Percentiles rank a stretch among this genome's conserved stretches.
Evolutionary conservation across 2,797 vertebrate species (phyloP).

Genomic region (Epinephelus malabaricus): DNA sequence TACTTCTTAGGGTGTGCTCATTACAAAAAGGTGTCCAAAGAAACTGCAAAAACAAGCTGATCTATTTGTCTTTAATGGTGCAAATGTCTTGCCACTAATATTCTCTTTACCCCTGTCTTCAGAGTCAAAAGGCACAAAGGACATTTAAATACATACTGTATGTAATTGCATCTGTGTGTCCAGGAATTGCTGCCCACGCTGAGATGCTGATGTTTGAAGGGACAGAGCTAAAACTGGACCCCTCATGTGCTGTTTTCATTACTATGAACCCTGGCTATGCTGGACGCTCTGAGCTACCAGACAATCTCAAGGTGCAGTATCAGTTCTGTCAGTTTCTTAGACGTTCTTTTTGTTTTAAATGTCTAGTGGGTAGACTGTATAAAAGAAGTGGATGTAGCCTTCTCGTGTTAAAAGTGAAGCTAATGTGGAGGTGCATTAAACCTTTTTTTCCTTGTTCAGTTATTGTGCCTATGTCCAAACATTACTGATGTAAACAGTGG

Average conservation of each 20-base stretch:
- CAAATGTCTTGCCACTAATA: not conserved
- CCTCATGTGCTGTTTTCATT: slow-evolving; percentile 94
- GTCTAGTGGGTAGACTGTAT: too few relatives aligned
- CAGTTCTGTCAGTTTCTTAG: not conserved
- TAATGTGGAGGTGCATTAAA: too few relatives aligned
- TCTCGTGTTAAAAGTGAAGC: too few relatives aligned
- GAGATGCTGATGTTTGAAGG: slow-evolving; percentile 91
- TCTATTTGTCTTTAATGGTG: not conserved
- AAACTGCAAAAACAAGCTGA: not conserved
- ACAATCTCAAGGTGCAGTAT: slow-evolving; percentile 91
- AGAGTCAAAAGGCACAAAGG: slow-evolving; percentile 3
- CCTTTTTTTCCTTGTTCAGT: not conserved
- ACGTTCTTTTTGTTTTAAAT: not conserved
- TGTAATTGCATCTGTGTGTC: slow-evolving; percentile 14
- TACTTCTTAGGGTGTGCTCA: not conserved
- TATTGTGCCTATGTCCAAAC: not conserved
- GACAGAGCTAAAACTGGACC: slow-evolving; percentile 91
- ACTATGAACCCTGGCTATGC: slow-evolving; percentile 97
- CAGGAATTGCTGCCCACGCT: slow-evolving; percentile 89
- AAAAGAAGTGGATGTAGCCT: too few relatives aligned
- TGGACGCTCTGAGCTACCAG: slow-evolving; percentile 93
- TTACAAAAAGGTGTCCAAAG: slow-evolving; percentile 5
- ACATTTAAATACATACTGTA: not conserved
- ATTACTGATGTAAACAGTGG: not conserved
- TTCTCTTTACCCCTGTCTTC: not conserved